phyloP scores from a whole-genome alignment of 2,888 invertebrate species.

The Toxonevra muliebris region DNA sequence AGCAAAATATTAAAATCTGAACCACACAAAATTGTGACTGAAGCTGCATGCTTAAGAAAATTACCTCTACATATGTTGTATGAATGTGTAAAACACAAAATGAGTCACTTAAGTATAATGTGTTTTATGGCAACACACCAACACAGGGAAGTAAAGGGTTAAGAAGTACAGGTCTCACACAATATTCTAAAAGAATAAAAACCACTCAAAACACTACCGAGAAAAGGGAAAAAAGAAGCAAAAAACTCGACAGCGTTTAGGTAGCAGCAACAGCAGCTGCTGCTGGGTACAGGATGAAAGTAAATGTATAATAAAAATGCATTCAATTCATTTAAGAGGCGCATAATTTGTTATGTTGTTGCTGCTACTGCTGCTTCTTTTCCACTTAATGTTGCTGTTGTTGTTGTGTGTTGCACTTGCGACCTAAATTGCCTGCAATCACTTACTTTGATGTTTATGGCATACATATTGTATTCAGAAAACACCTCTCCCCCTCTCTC shows the following conservation, averaged over 20 bases:
- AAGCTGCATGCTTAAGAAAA: background rate
- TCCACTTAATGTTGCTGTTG: slow-evolving; percentile 6
- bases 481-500: no score
- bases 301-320: slow-evolving; percentile 2
- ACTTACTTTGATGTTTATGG: slow-evolving; percentile 25
- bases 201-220: background rate
- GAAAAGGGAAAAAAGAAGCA: background rate
- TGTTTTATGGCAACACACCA: no score
- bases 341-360: slow-evolving; percentile 16
- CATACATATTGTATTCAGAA: background rate
- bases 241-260: background rate
- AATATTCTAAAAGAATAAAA: background rate
- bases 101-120: no score
- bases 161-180: background rate
- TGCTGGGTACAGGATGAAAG: background rate
- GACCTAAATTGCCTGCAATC: slow-evolving; percentile 26
- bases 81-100: no score
- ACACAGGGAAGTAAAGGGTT: no score
- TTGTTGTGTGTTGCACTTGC: slow-evolving; percentile 20
- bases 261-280: background rate
- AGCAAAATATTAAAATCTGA: background rate
- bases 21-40: background rate
- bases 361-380: slow-evolving; percentile 12
- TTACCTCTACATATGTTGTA: no score
- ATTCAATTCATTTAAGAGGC: slow-evolving; percentile 18